Evolutionary conservation across 2,888 invertebrate species (phyloP).

Genomic region (Apamea epomidion): DNA sequence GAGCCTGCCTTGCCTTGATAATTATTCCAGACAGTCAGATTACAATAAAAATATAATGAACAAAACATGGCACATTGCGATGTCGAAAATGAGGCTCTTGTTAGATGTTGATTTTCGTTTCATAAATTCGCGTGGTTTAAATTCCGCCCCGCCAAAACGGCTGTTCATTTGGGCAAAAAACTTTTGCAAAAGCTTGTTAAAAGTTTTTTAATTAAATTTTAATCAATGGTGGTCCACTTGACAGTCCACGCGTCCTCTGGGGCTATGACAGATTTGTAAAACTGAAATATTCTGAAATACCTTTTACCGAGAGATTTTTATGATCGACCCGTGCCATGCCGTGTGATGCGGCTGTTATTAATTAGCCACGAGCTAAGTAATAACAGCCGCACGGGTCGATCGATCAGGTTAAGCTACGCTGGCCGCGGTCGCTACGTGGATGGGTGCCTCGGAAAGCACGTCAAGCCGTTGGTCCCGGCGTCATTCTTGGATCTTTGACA

Average conservation of each 20-base stretch:
- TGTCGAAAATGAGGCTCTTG: constrained; percentile 3
- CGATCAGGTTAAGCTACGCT: not conserved
- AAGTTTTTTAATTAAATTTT: constrained; percentile 60
- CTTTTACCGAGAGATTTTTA: not conserved
- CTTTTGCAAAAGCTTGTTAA: constrained; percentile 53
- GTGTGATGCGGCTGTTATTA: too few species aligned
- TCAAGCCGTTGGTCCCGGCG: too few species aligned
- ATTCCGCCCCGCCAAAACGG: constrained; percentile 30
- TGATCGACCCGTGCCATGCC: too few species aligned
- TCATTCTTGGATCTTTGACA: too few species aligned
- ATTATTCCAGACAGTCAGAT: not conserved
- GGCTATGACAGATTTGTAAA: not conserved
- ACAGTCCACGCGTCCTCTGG: constrained; percentile 4
- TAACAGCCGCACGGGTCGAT: not conserved
- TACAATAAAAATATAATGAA: not conserved
- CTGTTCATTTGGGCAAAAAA: constrained; percentile 39
- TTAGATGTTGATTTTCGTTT: constrained; percentile 37
- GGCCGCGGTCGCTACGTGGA: not conserved
- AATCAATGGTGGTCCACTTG: constrained; percentile 33
- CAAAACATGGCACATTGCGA: not conserved
- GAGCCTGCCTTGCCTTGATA: not conserved
- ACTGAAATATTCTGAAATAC: not conserved
- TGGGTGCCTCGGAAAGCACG: not conserved
- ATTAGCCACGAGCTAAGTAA: not conserved
- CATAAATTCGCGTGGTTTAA: constrained; percentile 30